Evolutionary conservation across 2,113 vertebrate species (phyloP), one percentile per base, ranked within the genome.

Genomic region (Progne subis): DNA sequence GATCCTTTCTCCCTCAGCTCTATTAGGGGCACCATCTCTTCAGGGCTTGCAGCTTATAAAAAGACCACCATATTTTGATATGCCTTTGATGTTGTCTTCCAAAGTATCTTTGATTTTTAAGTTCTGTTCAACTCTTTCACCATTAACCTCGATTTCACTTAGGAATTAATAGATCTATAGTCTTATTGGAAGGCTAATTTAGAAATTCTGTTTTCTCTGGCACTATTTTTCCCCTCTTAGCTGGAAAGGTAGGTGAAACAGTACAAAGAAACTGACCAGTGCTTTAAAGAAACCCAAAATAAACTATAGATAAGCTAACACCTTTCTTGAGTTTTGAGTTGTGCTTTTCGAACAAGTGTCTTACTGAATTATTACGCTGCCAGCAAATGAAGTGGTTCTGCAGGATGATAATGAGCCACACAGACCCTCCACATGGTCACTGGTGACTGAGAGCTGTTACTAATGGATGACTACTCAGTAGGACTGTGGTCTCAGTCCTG

Each of bases 31-130:
- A 69, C 85, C 94, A 57, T 92, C 92, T 93, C 95, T 97, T 94
- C 85, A 95, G 93, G 92, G 83, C 65, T 92, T 96, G 93, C 80
- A 95, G 88, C 92, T 96, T 97, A 94, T 97, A 95, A 96, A 96
- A 97, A 94, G 91, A 91, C 70, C 89, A 94, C 86, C 92, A 95
- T 94, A 90, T 97, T 97, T 98, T 95, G 53, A 86, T 96, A 95
- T 94, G 96, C 92, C 88, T 97, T 96, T 95, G 93, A 96, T 93
- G 86, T 89, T 91, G 95, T 91, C 96, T 97, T 97, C 84, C 91
- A 97, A 97, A 79, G 75, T 89, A 97, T 53, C 82, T 96, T 95
- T 97, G 78, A 96, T 96, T 97, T 97, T 95, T 92, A 97, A 96
- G 95, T 96, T 94, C 55, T 92, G 68, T 88, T 95, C 82, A 94